These are phyloP conservation scores for Lasioglossum pauxillum DNA, from an alignment of 2,888 invertebrate genomes.

Conservation along the genomic window DNA sequence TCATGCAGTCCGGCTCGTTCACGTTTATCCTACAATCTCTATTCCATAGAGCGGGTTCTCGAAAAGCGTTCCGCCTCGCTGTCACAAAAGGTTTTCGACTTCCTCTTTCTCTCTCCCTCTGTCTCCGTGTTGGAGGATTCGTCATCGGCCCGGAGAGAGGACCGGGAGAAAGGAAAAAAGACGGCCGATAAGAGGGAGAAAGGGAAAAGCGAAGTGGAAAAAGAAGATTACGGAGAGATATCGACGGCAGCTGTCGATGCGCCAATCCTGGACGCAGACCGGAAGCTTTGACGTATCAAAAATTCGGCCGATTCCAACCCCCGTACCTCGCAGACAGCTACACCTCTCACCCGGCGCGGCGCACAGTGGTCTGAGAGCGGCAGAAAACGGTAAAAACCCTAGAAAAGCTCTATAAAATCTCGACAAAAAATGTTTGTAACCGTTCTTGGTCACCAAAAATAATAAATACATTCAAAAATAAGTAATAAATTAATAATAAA, in stretches of 20 bases:
- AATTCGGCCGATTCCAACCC: background rate
- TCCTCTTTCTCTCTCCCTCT: background rate
- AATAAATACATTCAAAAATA: too few species aligned
- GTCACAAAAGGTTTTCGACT: constrained; percentile 19
- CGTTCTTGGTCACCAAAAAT: too few species aligned
- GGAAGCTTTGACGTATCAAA: constrained; percentile 7
- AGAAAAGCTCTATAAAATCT: too few species aligned
- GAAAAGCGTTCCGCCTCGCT: constrained; percentile 29
- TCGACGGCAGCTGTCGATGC: constrained; percentile 47
- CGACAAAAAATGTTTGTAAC: too few species aligned
- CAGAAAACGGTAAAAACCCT: too few species aligned
- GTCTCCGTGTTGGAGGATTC: constrained; percentile 40
- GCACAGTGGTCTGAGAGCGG: too few species aligned
- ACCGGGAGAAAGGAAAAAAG: constrained; percentile 21
- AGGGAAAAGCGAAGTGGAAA: constrained; percentile 25
- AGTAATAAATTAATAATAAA: too few species aligned
- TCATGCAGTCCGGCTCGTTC: constrained; percentile 48
- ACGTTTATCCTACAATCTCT: constrained; percentile 52
- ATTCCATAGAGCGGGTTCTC: constrained; percentile 21
- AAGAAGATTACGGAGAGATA: constrained; percentile 32
- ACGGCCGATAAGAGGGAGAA: constrained; percentile 36
- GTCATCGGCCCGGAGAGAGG: constrained; percentile 38
- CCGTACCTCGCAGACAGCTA: background rate
- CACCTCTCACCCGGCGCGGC: background rate
- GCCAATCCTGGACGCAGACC: constrained; percentile 3